phyloP scores from a whole-genome alignment of 92 coral and sea anemone species.

The Porites evermanni region DNA sequence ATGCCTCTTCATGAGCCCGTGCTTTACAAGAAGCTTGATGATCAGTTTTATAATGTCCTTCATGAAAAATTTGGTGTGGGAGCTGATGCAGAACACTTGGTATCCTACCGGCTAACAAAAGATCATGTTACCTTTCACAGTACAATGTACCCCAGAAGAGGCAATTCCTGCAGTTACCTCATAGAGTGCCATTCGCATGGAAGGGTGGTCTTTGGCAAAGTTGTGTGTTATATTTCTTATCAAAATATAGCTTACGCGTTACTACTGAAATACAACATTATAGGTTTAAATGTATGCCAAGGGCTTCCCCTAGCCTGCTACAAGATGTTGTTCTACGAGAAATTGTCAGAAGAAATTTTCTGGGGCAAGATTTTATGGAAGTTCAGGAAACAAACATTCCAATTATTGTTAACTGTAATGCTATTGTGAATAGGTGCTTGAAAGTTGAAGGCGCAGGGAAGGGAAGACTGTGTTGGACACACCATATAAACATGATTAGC shows the following conservation, averaged over 20 bases:
- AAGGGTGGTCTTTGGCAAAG: slow-evolving; percentile 48
- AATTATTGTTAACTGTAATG: too few species aligned
- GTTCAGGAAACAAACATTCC: too few species aligned
- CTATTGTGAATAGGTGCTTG: too few species aligned
- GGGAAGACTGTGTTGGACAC: too few species aligned
- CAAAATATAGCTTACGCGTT: slow-evolving; percentile 33
- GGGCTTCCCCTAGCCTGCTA: slow-evolving; percentile 32
- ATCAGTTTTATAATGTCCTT: slow-evolving; percentile 1
- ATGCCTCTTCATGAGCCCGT: too few species aligned
- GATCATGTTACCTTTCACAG: slow-evolving; percentile 35
- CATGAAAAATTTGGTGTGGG: not conserved
- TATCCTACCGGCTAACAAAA: slow-evolving; percentile 12
- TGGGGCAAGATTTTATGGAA: too few species aligned
- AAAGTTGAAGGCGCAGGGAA: too few species aligned
- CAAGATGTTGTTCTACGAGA: slow-evolving; percentile 48
- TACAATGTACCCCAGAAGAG: not conserved
- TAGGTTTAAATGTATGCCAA: slow-evolving; percentile 52
- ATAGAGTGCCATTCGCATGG: not conserved
- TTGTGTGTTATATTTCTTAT: slow-evolving; percentile 39
- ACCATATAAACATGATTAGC: too few species aligned
- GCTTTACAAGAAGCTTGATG: too few species aligned
- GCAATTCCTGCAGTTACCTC: slow-evolving; percentile 14
- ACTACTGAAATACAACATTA: slow-evolving; percentile 18
- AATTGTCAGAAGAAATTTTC: slow-evolving; percentile 24
- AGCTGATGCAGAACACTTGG: not conserved